These are phyloP conservation scores for Brachypteracias leptosomus DNA, from an alignment of 2,113 vertebrate genomes.

Conservation along the genomic window DNA sequence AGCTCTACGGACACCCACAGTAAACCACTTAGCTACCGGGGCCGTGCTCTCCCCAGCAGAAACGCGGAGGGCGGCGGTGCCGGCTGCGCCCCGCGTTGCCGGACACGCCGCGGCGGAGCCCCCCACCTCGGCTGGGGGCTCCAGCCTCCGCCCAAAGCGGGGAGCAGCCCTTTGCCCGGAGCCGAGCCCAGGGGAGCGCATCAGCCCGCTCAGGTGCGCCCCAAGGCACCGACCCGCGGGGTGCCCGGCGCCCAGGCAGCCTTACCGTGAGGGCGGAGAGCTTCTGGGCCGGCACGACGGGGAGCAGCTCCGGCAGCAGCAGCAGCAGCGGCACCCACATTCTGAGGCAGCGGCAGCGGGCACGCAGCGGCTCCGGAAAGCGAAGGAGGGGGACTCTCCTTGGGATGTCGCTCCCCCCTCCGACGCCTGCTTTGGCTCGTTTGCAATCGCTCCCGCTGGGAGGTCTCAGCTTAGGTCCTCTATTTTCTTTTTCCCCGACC, in stretches of 20 bases:
- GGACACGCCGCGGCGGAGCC: background rate
- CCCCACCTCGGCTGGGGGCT: background rate
- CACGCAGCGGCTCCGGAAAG: background rate
- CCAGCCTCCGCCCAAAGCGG: background rate
- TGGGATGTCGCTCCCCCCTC: background rate
- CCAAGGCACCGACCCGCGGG: background rate
- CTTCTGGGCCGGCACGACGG: conserved; percentile 69
- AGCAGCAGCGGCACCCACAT: conserved; percentile 71
- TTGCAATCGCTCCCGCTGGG: background rate
- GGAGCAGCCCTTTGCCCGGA: no score
- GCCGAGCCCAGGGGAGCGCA: background rate
- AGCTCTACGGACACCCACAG: background rate
- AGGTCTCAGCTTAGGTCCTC: background rate
- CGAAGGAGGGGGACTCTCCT: background rate
- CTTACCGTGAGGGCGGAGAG: conserved; percentile 80
- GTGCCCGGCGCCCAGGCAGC: background rate
- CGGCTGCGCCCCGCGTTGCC: background rate
- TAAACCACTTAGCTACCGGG: background rate
- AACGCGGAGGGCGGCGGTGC: background rate
- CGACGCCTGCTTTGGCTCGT: background rate
- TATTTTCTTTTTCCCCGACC: background rate
- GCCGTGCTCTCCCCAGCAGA: background rate
- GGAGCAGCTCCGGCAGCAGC: conserved; percentile 62
- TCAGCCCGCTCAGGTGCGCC: background rate
- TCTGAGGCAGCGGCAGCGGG: background rate